phyloP scores from a whole-genome alignment of 1,140 invertebrate species.

The Portunus trituberculatus region DNA sequence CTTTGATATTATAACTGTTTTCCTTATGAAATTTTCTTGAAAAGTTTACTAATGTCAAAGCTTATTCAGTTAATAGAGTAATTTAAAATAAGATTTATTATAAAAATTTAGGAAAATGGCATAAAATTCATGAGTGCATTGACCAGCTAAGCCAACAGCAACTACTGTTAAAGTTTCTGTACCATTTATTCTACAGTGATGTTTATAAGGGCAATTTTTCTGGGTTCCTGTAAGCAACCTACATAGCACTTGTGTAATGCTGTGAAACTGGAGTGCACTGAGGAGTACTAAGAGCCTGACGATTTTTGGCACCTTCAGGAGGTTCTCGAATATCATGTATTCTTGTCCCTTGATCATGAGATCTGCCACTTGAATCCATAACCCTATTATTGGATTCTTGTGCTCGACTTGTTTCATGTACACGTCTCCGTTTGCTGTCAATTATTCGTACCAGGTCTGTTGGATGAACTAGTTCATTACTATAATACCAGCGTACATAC shows the following conservation, averaged over 20 bases:
- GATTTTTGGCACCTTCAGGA: constrained; percentile 76
- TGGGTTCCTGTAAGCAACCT: not conserved
- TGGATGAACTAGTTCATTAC: constrained; percentile 75
- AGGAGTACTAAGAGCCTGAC: constrained; percentile 74
- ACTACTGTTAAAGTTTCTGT: too few species aligned
- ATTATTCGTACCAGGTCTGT: constrained; percentile 76
- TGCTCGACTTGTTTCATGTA: constrained; percentile 64
- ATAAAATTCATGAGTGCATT: too few species aligned
- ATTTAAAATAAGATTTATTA: too few species aligned
- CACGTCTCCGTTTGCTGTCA: constrained; percentile 75
- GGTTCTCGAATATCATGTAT: constrained; percentile 71
- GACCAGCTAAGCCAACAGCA: too few species aligned
- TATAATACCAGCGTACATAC: constrained; percentile 77
- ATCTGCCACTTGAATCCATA: constrained; percentile 58
- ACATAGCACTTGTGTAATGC: constrained; percentile 77
- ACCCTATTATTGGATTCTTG: constrained; percentile 65
- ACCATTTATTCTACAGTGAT: not conserved
- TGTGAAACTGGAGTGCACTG: constrained; percentile 76
- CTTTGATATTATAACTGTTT: too few species aligned
- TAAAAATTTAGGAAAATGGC: too few species aligned
- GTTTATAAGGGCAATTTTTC: not conserved
- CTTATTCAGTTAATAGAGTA: too few species aligned
- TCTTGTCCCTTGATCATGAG: constrained; percentile 66
- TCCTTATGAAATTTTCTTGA: too few species aligned
- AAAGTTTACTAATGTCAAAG: too few species aligned